Evolutionary conservation across 2,113 vertebrate genomes (phyloP), one percentile per base, ranked within the genome.

Genomic region (Atlantisia rogersi): DNA sequence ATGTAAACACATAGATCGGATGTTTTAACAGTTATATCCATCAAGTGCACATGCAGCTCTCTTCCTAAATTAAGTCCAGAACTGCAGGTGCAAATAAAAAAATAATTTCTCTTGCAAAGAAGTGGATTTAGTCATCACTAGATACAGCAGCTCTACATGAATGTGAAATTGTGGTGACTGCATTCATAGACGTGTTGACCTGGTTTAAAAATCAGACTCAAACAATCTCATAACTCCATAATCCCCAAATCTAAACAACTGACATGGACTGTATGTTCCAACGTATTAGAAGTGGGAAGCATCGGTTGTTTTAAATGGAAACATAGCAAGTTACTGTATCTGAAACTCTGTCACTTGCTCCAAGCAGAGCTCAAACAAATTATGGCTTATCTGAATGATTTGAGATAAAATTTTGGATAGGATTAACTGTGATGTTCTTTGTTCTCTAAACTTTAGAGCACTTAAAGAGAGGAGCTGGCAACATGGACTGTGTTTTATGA

Each of bases 401-500:
- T 96, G 93, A 96, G 97, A 97, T 97, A 95, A 97, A 97, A 91
- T 95, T 97, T 97, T 13, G 4, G 92, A 90, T 70, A 74, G 91
- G 94, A 93, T 97, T 91, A 71, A 88, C 88, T 93, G 59, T 88
- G 52, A 75, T 96, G 73, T 93, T 97, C 96, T 97, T 94, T 97
- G 94, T 96, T 97, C 88, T 95, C 91, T 95, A 86, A 96, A 97
- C 89, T 97, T 93, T 37, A 71, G 89, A 95, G 96, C 87, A 86
- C 81, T 96, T 97, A 80, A 89, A 59, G 73, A 97, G 82, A 96
- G 92, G 80, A 91, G 91, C 83, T 97, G 96, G 97, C 96, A 96
- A 94, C 94, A 93, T 39, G 63, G 91, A 94, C 79, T 69, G 78
- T 80, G 70, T 95, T 94, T 97, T 97, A 91, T 95, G 95, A 96